Evolutionary conservation across 2,113 vertebrate genomes (phyloP).

Genomic region (Coptodon bakossiorum): DNA sequence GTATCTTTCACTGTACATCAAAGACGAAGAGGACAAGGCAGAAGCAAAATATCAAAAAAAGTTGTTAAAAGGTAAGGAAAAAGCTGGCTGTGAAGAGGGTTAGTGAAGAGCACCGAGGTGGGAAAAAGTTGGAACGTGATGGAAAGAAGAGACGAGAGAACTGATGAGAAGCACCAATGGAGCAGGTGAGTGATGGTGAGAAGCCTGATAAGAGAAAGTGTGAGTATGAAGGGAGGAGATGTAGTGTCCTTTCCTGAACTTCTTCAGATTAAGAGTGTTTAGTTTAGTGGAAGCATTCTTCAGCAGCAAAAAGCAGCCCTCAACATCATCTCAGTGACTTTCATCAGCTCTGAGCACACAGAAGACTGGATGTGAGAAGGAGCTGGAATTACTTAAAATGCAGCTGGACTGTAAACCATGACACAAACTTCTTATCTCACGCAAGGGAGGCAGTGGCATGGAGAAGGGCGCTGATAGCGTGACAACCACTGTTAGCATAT

Average conservation of each 20-base stretch:
- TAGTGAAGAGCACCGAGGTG: not conserved
- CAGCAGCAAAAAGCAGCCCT: not conserved
- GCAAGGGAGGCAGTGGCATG: not conserved
- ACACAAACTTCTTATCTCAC: not conserved
- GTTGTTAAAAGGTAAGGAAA: not conserved
- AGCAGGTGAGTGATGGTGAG: not conserved
- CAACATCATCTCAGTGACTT: not conserved
- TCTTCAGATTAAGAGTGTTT: not conserved
- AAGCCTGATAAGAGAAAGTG: not conserved
- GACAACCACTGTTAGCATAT: constrained; percentile 29
- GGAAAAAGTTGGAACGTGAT: not conserved
- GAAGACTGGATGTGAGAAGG: not conserved
- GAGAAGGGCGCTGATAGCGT: not conserved
- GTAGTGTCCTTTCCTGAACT: not conserved
- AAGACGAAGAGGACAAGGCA: not conserved
- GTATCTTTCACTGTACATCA: not conserved
- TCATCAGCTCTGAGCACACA: not conserved
- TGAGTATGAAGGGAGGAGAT: not conserved
- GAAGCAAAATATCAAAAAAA: not conserved
- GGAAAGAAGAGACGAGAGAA: not conserved
- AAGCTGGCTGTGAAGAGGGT: not conserved
- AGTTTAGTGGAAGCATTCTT: not conserved
- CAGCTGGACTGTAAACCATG: not conserved
- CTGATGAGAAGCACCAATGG: not conserved
- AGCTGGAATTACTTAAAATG: not conserved